A percentile compares a stretch with the other conserved stretches of the same genome.
Evolutionary conservation across 2,113 vertebrate species (phyloP).

Genomic region (Procavia capensis): DNA sequence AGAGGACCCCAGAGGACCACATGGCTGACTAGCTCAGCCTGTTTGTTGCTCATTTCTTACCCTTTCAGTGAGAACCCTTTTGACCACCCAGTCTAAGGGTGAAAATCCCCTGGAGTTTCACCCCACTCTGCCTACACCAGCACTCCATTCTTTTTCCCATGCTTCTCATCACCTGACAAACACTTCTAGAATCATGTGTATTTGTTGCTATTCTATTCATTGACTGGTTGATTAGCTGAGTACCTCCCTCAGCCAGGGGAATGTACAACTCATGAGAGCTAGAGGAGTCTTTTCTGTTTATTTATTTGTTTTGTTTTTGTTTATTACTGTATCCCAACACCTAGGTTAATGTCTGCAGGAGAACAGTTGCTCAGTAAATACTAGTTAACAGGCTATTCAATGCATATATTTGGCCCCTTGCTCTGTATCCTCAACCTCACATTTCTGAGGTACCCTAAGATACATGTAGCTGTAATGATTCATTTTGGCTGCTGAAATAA

Average conservation of each 20-base stretch:
- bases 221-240: not conserved
- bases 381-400: not conserved
- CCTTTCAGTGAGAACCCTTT: not conserved
- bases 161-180: not conserved
- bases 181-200: not conserved
- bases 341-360: not conserved
- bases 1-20: accelerated
- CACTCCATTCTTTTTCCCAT: not conserved
- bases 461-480: not conserved
- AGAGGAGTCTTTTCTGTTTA: not conserved
- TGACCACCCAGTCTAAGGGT: not conserved
- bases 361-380: not conserved
- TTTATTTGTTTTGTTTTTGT: not conserved
- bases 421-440: not conserved
- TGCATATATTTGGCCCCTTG: not conserved
- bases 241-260: not conserved
- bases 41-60: not conserved
- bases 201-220: not conserved
- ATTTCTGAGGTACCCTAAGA: not conserved
- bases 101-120: not conserved
- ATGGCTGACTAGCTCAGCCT: not conserved
- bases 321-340: not conserved
- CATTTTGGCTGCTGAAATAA: not conserved
- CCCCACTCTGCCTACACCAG: accelerated
- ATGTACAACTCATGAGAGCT: not conserved